Evolutionary conservation across 2,113 vertebrate genomes (phyloP).

Genomic region (Apodemus sylvaticus): DNA sequence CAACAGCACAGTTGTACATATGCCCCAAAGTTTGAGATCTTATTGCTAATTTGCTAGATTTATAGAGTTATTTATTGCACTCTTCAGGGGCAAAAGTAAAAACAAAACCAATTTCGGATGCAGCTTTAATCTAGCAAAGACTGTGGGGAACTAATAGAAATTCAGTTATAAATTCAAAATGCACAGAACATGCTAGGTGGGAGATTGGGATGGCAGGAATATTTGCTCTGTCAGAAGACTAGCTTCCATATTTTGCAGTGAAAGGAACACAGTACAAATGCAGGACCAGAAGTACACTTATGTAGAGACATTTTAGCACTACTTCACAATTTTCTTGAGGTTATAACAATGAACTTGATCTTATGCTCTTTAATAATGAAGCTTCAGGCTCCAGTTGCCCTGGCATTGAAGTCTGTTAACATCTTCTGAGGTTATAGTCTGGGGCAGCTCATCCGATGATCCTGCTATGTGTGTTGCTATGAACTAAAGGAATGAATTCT

Average conservation of each 20-base stretch:
- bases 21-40: constrained; percentile 26
- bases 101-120: constrained; percentile 64
- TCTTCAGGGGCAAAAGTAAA: constrained; percentile 56
- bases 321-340: not conserved
- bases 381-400: not conserved
- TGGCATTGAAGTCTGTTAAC: no score
- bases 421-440: not conserved
- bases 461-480: not conserved
- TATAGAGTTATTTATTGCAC: constrained; percentile 13
- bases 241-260: not conserved
- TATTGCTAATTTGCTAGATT: constrained; percentile 58
- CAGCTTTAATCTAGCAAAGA: constrained; percentile 51
- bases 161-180: constrained; percentile 23
- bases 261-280: accelerated
- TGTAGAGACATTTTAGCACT: not conserved
- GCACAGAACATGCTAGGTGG: not conserved
- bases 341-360: not conserved
- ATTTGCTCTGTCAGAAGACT: not conserved
- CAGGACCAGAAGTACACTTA: not conserved
- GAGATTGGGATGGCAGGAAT: not conserved
- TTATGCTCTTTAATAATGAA: constrained; percentile 33
- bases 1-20: constrained; percentile 20
- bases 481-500: not conserved
- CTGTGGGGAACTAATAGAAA: constrained; percentile 50
- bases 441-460: not conserved